Evolutionary conservation across 2,888 invertebrate genomes (phyloP).

Genomic region (Lochmaea crataegi): DNA sequence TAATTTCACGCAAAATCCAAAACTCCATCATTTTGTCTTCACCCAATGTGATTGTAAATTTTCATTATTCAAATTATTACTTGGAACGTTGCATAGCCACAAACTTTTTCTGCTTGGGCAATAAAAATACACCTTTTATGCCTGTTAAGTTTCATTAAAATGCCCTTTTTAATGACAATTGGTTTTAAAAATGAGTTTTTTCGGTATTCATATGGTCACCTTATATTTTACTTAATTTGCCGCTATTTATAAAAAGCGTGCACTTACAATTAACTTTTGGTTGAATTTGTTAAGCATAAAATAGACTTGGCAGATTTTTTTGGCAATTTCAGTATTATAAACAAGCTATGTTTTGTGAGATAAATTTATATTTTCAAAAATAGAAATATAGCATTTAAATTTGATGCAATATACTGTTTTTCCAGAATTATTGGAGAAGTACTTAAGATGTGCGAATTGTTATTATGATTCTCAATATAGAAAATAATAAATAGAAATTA

Average conservation of each 20-base stretch:
- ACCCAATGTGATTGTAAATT: no score
- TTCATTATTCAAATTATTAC: no score
- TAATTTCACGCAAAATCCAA: no score
- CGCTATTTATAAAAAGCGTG: neutral
- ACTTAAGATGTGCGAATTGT: neutral
- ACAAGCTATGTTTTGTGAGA: neutral
- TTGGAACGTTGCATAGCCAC: no score
- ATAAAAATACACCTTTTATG: no score
- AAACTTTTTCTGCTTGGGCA: no score
- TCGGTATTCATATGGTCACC: no score
- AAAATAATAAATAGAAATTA: neutral
- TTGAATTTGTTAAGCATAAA: neutral
- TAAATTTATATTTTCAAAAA: slow-evolving; percentile 1
- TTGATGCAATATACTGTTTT: neutral
- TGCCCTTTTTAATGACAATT: no score
- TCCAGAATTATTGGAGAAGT: neutral
- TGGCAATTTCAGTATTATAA: neutral
- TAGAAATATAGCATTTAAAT: neutral
- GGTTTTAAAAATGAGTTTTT: no score
- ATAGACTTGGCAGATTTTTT: neutral
- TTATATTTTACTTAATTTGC: no score
- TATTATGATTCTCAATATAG: neutral
- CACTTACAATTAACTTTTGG: neutral
- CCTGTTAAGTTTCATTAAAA: no score
- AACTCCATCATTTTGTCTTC: no score